phyloP scores from a whole-genome alignment of 1,140 invertebrate species.

The Nasonia longicornis region DNA sequence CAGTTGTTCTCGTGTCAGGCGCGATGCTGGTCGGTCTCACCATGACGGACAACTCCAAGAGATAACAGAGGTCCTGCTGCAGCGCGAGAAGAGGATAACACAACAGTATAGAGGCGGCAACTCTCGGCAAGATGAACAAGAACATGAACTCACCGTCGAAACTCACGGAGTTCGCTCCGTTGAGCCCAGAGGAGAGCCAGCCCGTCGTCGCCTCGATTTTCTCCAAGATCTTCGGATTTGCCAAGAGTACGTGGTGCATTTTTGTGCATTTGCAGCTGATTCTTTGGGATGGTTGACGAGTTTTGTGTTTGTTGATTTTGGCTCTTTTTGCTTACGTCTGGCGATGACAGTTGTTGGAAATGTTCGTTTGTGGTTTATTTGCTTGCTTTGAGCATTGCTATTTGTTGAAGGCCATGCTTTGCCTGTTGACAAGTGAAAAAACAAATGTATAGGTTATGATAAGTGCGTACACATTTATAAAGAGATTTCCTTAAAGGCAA shows the following conservation, averaged over 20 bases:
- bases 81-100: not conserved
- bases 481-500: no score
- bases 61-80: not conserved
- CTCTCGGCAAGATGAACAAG: constrained; percentile 68
- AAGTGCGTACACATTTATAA: not conserved
- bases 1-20: not conserved
- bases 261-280: constrained; percentile 25
- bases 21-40: not conserved
- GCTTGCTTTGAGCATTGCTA: no score
- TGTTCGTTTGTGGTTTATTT: no score
- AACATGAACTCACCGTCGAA: constrained; percentile 78
- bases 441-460: not conserved
- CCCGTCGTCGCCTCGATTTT: constrained; percentile 72
- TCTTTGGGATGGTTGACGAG: not conserved
- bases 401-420: not conserved
- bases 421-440: not conserved
- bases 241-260: constrained; percentile 56
- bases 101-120: not conserved
- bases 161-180: constrained; percentile 82
- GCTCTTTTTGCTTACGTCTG: no score
- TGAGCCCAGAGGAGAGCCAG: constrained; percentile 75
- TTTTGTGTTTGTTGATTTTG: not conserved
- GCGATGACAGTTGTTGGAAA: no score
- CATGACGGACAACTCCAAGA: not conserved
- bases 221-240: constrained; percentile 73